Evolutionary conservation across 2,888 invertebrate species (phyloP).

Genomic region (Lasioglossum villosulum): DNA sequence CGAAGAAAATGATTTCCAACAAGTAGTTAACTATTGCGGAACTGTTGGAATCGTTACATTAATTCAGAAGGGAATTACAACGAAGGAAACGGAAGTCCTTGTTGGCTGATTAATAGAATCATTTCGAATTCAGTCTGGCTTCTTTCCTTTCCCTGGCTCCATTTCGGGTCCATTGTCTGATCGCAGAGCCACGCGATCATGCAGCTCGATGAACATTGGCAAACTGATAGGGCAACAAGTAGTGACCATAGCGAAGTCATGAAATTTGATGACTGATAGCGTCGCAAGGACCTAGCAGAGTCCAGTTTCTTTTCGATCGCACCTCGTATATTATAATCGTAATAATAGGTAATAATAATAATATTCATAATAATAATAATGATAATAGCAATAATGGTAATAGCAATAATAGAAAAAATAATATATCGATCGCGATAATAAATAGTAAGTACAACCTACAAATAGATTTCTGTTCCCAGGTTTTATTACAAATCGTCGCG

Average conservation of each 20-base stretch:
- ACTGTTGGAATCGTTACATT: background rate
- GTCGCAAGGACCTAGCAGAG: background rate
- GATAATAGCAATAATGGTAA: slow-evolving; percentile 43
- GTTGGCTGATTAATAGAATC: background rate
- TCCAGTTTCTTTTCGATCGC: background rate
- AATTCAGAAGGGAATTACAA: background rate
- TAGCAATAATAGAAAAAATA: slow-evolving; percentile 48
- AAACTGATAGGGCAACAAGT: background rate
- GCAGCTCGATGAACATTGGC: background rate
- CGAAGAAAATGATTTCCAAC: background rate
- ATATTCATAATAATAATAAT: slow-evolving; percentile 32
- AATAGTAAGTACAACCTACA: slow-evolving; percentile 75
- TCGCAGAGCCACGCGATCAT: background rate
- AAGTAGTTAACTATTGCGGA: background rate
- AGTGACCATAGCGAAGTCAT: background rate
- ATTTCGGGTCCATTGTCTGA: background rate
- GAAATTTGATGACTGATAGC: background rate
- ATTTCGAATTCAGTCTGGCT: background rate
- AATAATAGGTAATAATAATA: slow-evolving; percentile 9
- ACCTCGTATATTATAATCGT: slow-evolving; percentile 7
- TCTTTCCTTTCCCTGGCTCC: too few species aligned
- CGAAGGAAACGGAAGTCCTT: background rate
- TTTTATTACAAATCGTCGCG: slow-evolving; percentile 69
- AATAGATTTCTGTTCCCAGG: slow-evolving; percentile 79
- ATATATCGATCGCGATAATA: slow-evolving; percentile 60